These are phyloP conservation scores for Drosophila leonis DNA, from an alignment of 2,888 invertebrate genomes.

Conservation along the genomic window DNA sequence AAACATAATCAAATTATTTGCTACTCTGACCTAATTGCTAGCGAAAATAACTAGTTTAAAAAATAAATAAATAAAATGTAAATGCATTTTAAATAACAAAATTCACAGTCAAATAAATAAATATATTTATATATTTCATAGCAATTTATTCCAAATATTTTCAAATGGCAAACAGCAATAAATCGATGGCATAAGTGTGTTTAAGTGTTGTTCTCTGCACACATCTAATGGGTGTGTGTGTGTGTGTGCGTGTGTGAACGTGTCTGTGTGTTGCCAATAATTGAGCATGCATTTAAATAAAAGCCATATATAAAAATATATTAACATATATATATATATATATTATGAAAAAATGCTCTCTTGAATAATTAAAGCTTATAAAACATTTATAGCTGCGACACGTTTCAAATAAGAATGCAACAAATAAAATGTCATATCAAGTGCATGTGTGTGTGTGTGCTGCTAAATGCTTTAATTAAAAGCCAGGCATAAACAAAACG, in stretches of 20 bases:
- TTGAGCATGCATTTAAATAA: slow-evolving; percentile 62
- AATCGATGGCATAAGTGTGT: slow-evolving; percentile 64
- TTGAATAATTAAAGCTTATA: slow-evolving; percentile 47
- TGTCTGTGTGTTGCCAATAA: slow-evolving; percentile 37
- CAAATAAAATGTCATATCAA: slow-evolving; percentile 33
- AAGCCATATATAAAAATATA: slow-evolving; percentile 41
- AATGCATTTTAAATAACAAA: slow-evolving; percentile 31
- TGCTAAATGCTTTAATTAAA: slow-evolving; percentile 52
- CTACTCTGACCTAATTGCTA: slow-evolving; percentile 31
- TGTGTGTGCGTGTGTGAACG: slow-evolving; percentile 3
- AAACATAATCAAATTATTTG: slow-evolving; percentile 36
- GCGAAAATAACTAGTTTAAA: not conserved
- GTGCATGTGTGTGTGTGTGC: slow-evolving; percentile 16
- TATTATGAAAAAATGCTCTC: slow-evolving; percentile 23
- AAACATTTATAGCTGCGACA: slow-evolving; percentile 49
- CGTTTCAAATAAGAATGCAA: slow-evolving; percentile 10
- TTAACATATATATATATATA: slow-evolving; percentile 51
- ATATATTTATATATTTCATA: slow-evolving; percentile 1
- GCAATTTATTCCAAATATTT: slow-evolving; percentile 29
- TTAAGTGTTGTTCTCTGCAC: slow-evolving; percentile 28
- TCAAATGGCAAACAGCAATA: slow-evolving; percentile 59
- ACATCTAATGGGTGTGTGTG: not conserved
- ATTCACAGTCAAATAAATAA: slow-evolving; percentile 4
- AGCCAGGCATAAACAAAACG: slow-evolving; percentile 32
- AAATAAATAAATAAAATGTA: slow-evolving; percentile 23